Conservation (phyloP, 2,113 vertebrate genomes). For the Saguinus imperator region DNA sequence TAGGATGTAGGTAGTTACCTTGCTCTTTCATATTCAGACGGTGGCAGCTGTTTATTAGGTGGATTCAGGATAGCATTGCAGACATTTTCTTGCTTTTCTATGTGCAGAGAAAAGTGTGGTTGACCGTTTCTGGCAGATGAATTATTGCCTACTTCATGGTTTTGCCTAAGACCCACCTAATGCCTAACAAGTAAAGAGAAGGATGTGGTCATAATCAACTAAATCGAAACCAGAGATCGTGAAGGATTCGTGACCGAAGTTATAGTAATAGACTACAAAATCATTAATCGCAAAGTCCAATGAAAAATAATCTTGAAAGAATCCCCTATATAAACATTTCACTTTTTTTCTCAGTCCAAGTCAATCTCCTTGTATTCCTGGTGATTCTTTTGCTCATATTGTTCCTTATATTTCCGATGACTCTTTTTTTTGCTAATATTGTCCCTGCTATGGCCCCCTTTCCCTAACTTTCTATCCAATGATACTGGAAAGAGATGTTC, state of each 20-base stretch:
- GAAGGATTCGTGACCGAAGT: neutral
- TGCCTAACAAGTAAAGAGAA: neutral
- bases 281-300: neutral
- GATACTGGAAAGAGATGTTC: neutral
- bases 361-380: neutral
- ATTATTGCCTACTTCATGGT: neutral
- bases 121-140: neutral
- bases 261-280: constrained; percentile 20
- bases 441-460: neutral
- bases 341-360: neutral
- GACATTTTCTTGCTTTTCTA: neutral
- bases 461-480: neutral
- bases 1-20: neutral
- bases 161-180: neutral
- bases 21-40: neutral
- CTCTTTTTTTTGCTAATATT: neutral
- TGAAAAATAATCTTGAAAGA: neutral
- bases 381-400: neutral
- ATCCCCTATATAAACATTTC: neutral
- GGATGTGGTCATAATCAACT: neutral
- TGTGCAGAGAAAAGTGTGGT: neutral
- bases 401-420: neutral
- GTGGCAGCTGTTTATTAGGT: neutral
- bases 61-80: neutral
- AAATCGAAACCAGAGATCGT: neutral